Percentiles rank a stretch among this genome's conserved stretches.
phyloP scores from a whole-genome alignment of 2,113 vertebrate species.

The Bufo bufo region DNA sequence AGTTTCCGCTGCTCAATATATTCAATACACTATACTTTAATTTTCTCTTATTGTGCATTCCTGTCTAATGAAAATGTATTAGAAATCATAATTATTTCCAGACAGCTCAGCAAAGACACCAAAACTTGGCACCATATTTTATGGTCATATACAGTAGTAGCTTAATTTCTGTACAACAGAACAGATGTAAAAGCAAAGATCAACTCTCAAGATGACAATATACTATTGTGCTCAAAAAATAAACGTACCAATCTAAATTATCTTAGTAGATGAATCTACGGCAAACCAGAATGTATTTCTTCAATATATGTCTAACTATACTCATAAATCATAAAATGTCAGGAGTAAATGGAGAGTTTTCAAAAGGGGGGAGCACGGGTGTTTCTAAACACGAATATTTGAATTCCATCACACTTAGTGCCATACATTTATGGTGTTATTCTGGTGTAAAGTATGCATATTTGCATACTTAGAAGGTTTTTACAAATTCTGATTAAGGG shows the following conservation, averaged over 20 bases:
- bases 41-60: constrained; percentile 6
- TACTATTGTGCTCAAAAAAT: not conserved
- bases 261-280: not conserved
- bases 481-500: no score
- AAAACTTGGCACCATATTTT: not conserved
- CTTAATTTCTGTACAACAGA: not conserved
- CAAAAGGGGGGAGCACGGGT: no score
- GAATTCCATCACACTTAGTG: no score
- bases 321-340: not conserved
- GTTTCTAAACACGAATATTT: no score
- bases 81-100: constrained; percentile 4
- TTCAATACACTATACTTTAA: not conserved
- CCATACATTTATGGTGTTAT: no score
- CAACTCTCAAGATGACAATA: constrained; percentile 1
- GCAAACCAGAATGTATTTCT: not conserved
- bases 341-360: no score
- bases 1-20: not conserved
- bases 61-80: constrained; percentile 18
- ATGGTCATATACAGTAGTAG: not conserved
- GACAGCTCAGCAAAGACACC: not conserved
- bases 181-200: not conserved
- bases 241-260: constrained; percentile 2
- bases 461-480: no score
- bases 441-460: no score
- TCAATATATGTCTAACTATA: not conserved